These are phyloP conservation scores for Diceros bicornis DNA, from an alignment of 2,797 vertebrate species.

Conservation along the genomic window DNA sequence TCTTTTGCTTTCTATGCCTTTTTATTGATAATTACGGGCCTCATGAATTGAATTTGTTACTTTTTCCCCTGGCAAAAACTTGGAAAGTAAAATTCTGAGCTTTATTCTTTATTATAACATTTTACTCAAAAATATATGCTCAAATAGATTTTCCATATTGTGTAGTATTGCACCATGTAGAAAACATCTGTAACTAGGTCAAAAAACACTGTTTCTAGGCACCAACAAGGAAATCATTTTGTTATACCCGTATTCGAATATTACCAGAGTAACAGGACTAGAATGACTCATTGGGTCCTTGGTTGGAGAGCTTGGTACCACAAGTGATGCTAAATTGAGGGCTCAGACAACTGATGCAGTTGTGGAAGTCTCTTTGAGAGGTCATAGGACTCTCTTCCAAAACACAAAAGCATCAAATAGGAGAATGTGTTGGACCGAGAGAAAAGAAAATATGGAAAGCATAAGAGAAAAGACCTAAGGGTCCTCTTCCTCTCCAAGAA, in stretches of 20 bases:
- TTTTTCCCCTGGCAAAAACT: background rate
- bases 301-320: background rate
- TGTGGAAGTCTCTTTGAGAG: constrained; percentile 28
- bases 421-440: background rate
- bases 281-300: constrained; percentile 60
- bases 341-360: background rate
- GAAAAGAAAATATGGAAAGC: background rate
- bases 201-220: constrained; percentile 61
- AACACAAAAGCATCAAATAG: background rate
- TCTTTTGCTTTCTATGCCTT: background rate
- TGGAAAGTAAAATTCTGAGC: constrained; percentile 20
- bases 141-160: background rate
- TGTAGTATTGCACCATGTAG: background rate
- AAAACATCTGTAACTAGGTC: constrained; percentile 41
- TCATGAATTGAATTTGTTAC: background rate
- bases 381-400: background rate
- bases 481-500: background rate
- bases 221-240: constrained; percentile 39
- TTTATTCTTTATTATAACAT: constrained; percentile 28
- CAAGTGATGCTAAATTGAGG: background rate
- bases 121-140: constrained; percentile 19
- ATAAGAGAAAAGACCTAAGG: background rate
- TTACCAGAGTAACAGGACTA: constrained; percentile 54
- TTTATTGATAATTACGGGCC: background rate
- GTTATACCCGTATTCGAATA: constrained; percentile 60